These are phyloP conservation scores for Agriotes lineatus DNA, from an alignment of 2,888 invertebrate species.

Conservation along the genomic window DNA sequence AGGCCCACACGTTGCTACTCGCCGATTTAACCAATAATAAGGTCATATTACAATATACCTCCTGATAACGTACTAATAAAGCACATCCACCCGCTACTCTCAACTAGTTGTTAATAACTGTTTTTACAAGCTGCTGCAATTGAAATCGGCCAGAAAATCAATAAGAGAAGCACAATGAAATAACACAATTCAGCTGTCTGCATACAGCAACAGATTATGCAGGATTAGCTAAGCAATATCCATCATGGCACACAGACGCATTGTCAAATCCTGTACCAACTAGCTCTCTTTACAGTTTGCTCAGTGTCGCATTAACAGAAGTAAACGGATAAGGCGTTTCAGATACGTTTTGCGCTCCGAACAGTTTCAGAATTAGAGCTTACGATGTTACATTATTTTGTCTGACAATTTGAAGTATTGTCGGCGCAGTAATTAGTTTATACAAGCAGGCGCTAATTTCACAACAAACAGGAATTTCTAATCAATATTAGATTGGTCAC, in stretches of 20 bases:
- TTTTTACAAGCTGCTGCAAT: no score
- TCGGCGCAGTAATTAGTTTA: no score
- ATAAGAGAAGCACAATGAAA: slow-evolving; percentile 18
- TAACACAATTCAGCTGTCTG: slow-evolving; percentile 28
- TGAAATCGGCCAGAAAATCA: neutral
- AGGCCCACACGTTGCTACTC: no score
- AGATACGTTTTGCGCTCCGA: neutral
- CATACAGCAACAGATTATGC: slow-evolving; percentile 33
- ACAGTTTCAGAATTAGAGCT: neutral
- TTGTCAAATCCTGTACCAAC: slow-evolving; percentile 34
- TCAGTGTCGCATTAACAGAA: slow-evolving; percentile 33
- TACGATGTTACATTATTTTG: neutral
- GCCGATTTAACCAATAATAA: no score
- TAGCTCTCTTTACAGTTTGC: slow-evolving; percentile 28
- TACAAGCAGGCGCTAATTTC: no score
- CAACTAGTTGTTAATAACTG: no score
- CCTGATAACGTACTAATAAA: no score
- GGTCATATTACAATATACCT: no score
- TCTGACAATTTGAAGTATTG: neutral
- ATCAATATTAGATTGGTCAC: no score
- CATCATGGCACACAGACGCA: slow-evolving; percentile 27
- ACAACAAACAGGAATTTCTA: no score
- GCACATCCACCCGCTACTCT: no score
- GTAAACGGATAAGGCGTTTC: slow-evolving; percentile 21
- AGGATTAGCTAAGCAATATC: slow-evolving; percentile 31